Evolutionary conservation across 2,888 invertebrate species (phyloP).

Genomic region (Tenthredo amoena): DNA sequence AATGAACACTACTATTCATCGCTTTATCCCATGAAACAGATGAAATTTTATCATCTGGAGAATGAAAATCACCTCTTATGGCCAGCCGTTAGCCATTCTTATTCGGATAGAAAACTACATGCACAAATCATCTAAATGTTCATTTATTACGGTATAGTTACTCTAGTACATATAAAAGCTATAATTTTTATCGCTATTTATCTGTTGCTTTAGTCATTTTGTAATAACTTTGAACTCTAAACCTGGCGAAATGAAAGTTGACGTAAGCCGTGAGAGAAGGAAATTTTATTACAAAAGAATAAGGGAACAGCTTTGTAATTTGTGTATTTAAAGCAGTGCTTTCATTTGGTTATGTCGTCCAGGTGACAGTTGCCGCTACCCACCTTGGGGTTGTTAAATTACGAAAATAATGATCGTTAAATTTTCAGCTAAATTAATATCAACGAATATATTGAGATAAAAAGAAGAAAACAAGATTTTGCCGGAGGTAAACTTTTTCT

Average conservation of each 20-base stretch:
- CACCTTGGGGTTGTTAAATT: not conserved
- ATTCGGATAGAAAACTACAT: no score
- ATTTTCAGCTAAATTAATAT: not conserved
- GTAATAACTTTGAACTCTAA: not conserved
- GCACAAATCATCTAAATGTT: no score
- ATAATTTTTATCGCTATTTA: no score
- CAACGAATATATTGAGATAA: not conserved
- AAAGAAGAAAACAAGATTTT: not conserved
- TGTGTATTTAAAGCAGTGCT: not conserved
- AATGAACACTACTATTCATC: no score
- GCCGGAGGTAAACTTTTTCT: not conserved
- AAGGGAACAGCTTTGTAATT: not conserved
- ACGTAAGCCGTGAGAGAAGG: not conserved
- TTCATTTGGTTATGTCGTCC: not conserved
- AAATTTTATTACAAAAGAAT: not conserved
- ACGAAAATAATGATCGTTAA: slow-evolving; percentile 9
- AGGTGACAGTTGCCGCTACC: not conserved
- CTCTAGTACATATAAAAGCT: no score
- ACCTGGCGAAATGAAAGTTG: not conserved
- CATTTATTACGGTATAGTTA: no score
- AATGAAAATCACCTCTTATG: no score
- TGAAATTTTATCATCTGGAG: no score
- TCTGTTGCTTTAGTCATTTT: no score
- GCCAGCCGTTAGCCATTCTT: no score
- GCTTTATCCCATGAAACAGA: no score